Percentiles rank a stretch among this genome's conserved stretches.
Evolutionary conservation across 2,888 invertebrate genomes (phyloP).

Genomic region (Pediacus dermestoides): DNA sequence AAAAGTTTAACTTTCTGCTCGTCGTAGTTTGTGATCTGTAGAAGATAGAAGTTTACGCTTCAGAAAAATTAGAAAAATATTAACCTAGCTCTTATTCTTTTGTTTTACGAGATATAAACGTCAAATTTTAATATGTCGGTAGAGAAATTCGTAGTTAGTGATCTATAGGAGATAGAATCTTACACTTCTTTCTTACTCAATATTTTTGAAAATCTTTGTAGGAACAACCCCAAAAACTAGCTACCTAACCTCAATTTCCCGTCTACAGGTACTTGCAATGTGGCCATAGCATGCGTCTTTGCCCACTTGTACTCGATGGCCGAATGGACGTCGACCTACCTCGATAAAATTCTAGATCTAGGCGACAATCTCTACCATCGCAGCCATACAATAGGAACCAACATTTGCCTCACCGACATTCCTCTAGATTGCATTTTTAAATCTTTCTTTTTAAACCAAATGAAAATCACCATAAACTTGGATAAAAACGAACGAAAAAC

Average conservation of each 20-base stretch:
- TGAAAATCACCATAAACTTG: constrained; percentile 36
- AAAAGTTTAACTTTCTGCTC: too few relatives aligned
- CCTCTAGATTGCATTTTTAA: constrained; percentile 35
- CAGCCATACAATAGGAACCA: constrained; percentile 31
- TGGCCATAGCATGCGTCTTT: constrained; percentile 56
- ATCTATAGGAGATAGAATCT: too few relatives aligned
- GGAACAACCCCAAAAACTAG: too few relatives aligned
- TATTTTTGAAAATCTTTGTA: too few relatives aligned
- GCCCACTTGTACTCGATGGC: constrained; percentile 56
- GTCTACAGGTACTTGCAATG: constrained; percentile 54
- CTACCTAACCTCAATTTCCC: background rate
- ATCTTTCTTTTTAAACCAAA: constrained; percentile 35
- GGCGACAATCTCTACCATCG: constrained; percentile 53
- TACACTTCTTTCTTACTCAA: too few relatives aligned
- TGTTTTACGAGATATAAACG: too few relatives aligned
- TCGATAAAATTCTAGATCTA: constrained; percentile 55
- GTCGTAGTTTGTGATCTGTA: too few relatives aligned
- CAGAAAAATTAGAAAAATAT: too few relatives aligned
- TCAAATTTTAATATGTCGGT: too few relatives aligned
- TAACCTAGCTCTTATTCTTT: too few relatives aligned
- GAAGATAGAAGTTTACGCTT: too few relatives aligned
- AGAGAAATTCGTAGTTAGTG: too few relatives aligned
- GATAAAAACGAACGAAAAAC: constrained; percentile 27
- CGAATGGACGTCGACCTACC: constrained; percentile 57
- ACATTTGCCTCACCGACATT: constrained; percentile 27